Percentiles rank a stretch among this genome's conserved stretches.
These are phyloP conservation scores for Oriolus oriolus DNA, from an alignment of 2,113 vertebrate species.

Conservation along the genomic window DNA sequence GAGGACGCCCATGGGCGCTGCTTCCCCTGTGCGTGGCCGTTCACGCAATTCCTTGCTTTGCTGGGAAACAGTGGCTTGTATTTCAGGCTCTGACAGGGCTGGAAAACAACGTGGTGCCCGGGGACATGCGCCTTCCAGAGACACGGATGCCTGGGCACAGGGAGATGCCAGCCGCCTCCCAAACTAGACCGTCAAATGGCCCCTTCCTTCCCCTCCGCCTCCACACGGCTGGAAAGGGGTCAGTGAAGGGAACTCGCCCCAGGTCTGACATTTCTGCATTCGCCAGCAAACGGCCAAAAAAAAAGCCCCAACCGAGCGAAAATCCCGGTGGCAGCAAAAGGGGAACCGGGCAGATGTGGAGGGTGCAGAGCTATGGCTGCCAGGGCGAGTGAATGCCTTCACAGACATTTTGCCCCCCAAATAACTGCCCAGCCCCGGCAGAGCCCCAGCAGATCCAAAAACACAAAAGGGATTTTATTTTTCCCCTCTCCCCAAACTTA, in stretches of 20 bases:
- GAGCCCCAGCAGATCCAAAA: rapidly evolving
- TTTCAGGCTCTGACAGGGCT: background rate
- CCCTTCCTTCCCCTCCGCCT: background rate
- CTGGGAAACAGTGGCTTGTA: background rate
- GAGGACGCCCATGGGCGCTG: background rate
- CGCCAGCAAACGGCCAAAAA: background rate
- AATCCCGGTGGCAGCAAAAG: background rate
- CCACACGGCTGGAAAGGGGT: background rate
- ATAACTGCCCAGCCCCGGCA: background rate
- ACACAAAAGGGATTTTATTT: background rate
- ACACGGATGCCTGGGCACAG: background rate
- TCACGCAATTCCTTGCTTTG: background rate
- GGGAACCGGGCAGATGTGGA: background rate
- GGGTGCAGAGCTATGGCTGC: background rate
- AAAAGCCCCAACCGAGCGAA: background rate
- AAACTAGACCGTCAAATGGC: rapidly evolving
- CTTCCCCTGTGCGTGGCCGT: background rate
- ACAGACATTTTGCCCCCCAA: background rate
- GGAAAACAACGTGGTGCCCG: background rate
- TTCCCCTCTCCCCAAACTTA: background rate
- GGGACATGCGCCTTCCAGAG: background rate
- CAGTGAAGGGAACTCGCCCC: background rate
- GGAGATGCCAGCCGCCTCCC: background rate
- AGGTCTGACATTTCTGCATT: background rate
- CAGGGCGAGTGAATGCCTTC: rapidly evolving